Conservation (phyloP, 2,797 vertebrate species). For the Protonibea diacanthus region DNA sequence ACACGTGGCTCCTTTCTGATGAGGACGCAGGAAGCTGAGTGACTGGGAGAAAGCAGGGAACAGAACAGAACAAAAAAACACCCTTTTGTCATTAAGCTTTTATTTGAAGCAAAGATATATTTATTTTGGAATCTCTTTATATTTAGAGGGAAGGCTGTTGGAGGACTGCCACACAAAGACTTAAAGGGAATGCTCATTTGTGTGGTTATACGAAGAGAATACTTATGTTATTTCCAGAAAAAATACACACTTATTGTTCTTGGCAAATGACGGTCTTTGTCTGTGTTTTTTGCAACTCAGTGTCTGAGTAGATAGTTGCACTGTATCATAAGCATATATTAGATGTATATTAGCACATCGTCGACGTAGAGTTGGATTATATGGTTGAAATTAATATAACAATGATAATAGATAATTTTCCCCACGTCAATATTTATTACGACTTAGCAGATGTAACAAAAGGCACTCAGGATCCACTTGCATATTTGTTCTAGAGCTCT, state of each 20-base stretch:
- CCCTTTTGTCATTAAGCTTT: neutral
- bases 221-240: neutral
- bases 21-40: constrained; percentile 12
- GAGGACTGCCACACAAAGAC: neutral
- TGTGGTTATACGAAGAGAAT: neutral
- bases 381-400: neutral
- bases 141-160: neutral
- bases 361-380: neutral
- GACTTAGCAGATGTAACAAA: neutral
- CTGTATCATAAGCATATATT: too few relatives aligned
- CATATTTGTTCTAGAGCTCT: too few relatives aligned
- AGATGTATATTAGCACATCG: neutral
- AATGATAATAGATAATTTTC: neutral
- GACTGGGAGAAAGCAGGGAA: neutral
- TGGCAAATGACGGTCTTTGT: neutral
- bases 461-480: neutral
- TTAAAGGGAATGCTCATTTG: neutral
- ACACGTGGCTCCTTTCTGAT: constrained; percentile 26
- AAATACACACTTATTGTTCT: neutral
- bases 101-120: neutral
- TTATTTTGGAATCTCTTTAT: neutral
- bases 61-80: neutral
- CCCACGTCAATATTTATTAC: neutral
- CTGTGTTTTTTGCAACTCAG: neutral
- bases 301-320: neutral